Evolutionary conservation across 2,888 invertebrate species (phyloP).

Genomic region (Pseudococcus jackbeardsleyi): DNA sequence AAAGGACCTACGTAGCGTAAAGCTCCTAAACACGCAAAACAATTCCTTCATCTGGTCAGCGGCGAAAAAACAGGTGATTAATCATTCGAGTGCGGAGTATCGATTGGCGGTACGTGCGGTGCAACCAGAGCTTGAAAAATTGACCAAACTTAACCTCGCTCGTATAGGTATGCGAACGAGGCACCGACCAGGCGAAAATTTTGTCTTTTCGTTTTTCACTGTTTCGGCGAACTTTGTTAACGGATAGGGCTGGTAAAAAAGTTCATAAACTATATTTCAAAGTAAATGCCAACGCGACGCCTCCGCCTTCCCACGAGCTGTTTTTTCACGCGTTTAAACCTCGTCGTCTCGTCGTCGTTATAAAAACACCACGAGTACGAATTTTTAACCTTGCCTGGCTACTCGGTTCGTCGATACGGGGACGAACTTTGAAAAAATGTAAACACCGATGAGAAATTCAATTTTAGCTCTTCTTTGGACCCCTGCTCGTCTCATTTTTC

Average conservation of each 20-base stretch:
- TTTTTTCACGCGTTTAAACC: not conserved
- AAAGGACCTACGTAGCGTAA: not conserved
- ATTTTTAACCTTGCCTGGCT: not conserved
- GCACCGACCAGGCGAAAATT: slow-evolving; percentile 1
- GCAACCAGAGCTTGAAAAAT: not conserved
- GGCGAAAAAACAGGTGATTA: slow-evolving; percentile 34
- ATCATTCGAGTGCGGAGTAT: slow-evolving; percentile 9
- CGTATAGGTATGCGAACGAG: not conserved
- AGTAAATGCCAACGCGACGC: not conserved
- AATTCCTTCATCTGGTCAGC: not conserved
- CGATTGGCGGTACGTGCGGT: not conserved
- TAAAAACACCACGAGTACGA: not conserved
- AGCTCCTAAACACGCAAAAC: slow-evolving; percentile 1
- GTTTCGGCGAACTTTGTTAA: slow-evolving; percentile 4
- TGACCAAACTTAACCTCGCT: not conserved
- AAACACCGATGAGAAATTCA: not conserved
- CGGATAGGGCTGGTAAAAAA: slow-evolving; percentile 9
- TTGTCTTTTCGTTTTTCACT: slow-evolving; percentile 21
- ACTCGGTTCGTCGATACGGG: too few relatives aligned
- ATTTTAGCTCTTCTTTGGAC: not conserved
- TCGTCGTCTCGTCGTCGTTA: not conserved
- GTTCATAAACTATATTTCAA: slow-evolving; percentile 29
- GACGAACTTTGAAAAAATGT: not conserved
- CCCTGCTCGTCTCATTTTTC: not conserved
- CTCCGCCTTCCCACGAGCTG: too few relatives aligned